Percentiles rank a stretch among this genome's conserved stretches.
Conservation (phyloP, 2,113 vertebrate species). For the Colistium nudipinnis region DNA sequence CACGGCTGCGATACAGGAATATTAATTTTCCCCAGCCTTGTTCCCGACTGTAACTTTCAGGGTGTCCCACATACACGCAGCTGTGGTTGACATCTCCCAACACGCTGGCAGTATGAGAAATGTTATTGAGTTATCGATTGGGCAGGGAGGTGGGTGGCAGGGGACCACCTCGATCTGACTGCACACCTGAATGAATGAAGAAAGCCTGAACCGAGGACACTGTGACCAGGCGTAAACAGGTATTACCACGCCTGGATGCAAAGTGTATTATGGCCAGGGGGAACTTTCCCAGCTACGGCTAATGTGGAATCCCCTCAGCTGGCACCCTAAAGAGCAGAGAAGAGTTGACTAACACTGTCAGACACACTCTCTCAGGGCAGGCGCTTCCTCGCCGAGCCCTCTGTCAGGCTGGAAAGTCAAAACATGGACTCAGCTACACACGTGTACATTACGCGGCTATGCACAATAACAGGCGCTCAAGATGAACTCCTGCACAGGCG, state of each 20-base stretch:
- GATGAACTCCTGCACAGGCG: slow-evolving; percentile 37
- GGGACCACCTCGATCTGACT: slow-evolving; percentile 86
- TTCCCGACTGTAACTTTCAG: slow-evolving; percentile 18
- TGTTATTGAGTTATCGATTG: slow-evolving; percentile 96
- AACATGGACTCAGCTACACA: slow-evolving; percentile 51
- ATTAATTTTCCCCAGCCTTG: slow-evolving; percentile 15
- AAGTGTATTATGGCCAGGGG: slow-evolving; percentile 84
- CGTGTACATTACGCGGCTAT: slow-evolving; percentile 43
- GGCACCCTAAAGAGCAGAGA: slow-evolving; percentile 80
- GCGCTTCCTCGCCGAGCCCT: slow-evolving; percentile 57
- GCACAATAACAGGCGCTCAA: slow-evolving; percentile 32
- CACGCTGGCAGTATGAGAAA: slow-evolving; percentile 88
- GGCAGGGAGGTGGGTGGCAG: slow-evolving; percentile 78
- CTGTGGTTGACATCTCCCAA: slow-evolving; percentile 87
- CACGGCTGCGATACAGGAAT: slow-evolving; percentile 10
- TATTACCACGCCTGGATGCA: slow-evolving; percentile 64
- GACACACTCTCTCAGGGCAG: slow-evolving; percentile 72
- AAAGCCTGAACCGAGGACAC: slow-evolving; percentile 68
- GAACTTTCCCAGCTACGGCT: slow-evolving; percentile 86
- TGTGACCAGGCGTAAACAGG: slow-evolving; percentile 84
- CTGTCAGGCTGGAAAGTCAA: slow-evolving; percentile 49
- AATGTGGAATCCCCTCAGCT: slow-evolving; percentile 85
- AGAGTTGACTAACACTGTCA: slow-evolving; percentile 71
- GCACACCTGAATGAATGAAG: slow-evolving; percentile 72
- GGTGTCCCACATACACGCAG: slow-evolving; percentile 74